Evolutionary conservation across 2,113 vertebrate species (phyloP).

Genomic region (Python bivittatus): DNA sequence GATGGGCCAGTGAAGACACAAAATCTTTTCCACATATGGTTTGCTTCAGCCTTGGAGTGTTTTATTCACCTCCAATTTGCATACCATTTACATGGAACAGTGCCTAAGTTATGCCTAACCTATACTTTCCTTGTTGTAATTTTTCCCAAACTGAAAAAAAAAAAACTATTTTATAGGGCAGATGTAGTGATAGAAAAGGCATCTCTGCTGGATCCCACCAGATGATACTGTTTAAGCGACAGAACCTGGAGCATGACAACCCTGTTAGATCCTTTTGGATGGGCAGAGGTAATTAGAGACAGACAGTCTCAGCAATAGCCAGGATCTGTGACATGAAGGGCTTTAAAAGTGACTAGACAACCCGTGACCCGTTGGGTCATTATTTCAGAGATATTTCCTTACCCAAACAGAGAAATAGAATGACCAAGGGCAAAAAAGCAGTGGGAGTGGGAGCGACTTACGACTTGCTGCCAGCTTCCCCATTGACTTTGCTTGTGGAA

Average conservation of each 20-base stretch:
- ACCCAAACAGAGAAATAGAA: too few species aligned
- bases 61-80: neutral
- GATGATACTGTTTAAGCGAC: too few species aligned
- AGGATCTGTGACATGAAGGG: neutral
- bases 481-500: too few species aligned
- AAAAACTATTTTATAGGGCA: neutral
- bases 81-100: neutral
- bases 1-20: neutral
- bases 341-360: too few species aligned
- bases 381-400: too few species aligned
- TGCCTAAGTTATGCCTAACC: neutral
- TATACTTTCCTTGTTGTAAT: neutral
- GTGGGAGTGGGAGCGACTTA: too few species aligned
- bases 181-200: neutral
- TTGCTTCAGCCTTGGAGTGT: neutral
- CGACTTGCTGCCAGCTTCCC: too few species aligned
- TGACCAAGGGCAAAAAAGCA: too few species aligned
- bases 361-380: too few species aligned
- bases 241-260: neutral
- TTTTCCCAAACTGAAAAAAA: neutral
- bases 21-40: neutral
- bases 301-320: neutral
- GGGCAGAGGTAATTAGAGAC: neutral
- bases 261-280: neutral
- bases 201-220: neutral